Conservation (phyloP, 2,888 invertebrate species). For the Thymelicus acteon region DNA sequence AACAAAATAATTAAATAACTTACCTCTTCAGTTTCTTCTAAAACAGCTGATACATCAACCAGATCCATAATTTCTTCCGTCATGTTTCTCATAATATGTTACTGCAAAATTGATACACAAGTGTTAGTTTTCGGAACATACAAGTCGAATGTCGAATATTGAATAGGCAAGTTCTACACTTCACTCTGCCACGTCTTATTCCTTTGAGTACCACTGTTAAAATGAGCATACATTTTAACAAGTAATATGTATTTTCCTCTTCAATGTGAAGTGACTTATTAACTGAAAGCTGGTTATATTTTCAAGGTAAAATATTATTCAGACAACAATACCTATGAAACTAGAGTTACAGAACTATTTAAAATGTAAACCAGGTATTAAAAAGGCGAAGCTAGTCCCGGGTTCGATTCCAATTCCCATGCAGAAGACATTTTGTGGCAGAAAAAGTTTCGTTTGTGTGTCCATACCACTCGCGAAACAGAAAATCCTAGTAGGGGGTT, state of each 20-base stretch:
- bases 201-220: neutral
- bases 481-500: no score
- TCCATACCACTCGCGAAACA: no score
- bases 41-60: conserved; percentile 57
- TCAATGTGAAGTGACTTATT: neutral
- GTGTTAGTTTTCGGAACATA: neutral
- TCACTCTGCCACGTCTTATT: neutral
- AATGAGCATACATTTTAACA: no score
- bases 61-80: conserved; percentile 51
- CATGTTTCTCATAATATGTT: neutral
- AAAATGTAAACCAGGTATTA: no score
- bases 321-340: neutral
- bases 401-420: no score
- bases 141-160: neutral
- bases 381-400: no score
- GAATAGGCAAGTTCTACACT: neutral
- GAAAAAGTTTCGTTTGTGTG: no score
- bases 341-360: no score
- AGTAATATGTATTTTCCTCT: neutral
- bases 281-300: neutral
- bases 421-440: no score
- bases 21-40: conserved; percentile 68
- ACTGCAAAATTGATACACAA: conserved; percentile 7
- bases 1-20: neutral
- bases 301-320: neutral